Evolutionary conservation across 2,113 vertebrate species (phyloP), one percentile per base, ranked within the genome.

Genomic region (Zosterops japonicus): DNA sequence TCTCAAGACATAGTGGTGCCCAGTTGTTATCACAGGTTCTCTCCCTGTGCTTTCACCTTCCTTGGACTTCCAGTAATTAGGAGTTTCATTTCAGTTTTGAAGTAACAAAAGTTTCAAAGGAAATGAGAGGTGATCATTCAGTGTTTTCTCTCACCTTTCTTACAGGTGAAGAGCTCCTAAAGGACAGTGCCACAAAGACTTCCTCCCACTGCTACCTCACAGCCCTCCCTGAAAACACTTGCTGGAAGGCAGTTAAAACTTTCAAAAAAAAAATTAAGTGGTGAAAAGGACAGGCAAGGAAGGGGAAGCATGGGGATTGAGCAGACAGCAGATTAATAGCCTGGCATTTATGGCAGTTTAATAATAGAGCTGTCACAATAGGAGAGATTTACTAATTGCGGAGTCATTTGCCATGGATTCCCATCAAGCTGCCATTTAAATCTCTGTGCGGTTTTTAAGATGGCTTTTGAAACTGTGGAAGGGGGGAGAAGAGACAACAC

Each of bases 301-400:
- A 95, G 24, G 13, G 46, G 69, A 93, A 89, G 52, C 89, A 83
- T 87, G 67, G 82, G 89, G 95, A 97, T 55, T 90, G 90, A 96
- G 94, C 27, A 97, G 97, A 95, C 93, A 94, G 95, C 77, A 96
- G 96, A 97, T 97, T 97, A 97, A 96, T 95, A 96, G 96, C 91
- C 87, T 95, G 57, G 96, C 95, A 94, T 95, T 95, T 96, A 93
- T 97, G 96, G 94, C 97, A 97, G 93, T 94, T 96, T 97, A 97
- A 97, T 97, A 97, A 97, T 95, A 97, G 97, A 97, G 96, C 96
- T 97, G 97, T 97, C 97, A 97, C 96, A 97, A 97, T 97, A 95
- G 89, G 89, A 97, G 90, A 97, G 97, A 97, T 97, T 96, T 97
- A 96, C 96, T 97, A 97, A 97, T 97, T 97, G 96, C 90, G 70